Evolutionary conservation across 2,888 invertebrate species (phyloP).

Genomic region (Bellardia bayeri): DNA sequence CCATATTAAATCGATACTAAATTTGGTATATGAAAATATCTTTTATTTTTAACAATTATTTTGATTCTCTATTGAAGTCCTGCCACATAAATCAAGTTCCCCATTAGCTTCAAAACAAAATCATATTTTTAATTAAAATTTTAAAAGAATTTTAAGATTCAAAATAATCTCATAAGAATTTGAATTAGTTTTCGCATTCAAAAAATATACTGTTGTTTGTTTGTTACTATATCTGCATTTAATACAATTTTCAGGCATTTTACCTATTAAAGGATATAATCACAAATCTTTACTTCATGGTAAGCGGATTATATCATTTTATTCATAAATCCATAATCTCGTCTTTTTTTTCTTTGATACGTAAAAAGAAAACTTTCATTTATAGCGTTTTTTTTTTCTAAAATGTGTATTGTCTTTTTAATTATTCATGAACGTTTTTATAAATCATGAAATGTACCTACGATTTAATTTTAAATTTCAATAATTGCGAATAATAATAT

Average conservation of each 20-base stretch:
- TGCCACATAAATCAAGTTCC: too few species aligned
- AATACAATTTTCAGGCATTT: conserved; percentile 56
- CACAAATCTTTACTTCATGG: conserved; percentile 40
- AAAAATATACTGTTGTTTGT: not conserved
- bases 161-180: too few species aligned
- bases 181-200: not conserved
- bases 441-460: too few species aligned
- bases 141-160: too few species aligned
- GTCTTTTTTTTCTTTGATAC: not conserved
- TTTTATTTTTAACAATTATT: conserved; percentile 6
- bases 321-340: conserved; percentile 1
- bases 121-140: too few species aligned
- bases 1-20: conserved; percentile 44
- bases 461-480: too few species aligned
- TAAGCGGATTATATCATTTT: conserved; percentile 46
- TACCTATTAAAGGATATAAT: conserved; percentile 55
- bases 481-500: too few species aligned
- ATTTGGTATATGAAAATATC: conserved; percentile 61
- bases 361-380: not conserved
- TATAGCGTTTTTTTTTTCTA: not conserved
- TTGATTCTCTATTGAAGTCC: not conserved
- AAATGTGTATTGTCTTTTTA: not conserved
- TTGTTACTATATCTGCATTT: not conserved
- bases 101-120: too few species aligned
- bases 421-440: not conserved